Conservation (phyloP, 2,888 invertebrate genomes). For the Uloborus plumipes region DNA sequence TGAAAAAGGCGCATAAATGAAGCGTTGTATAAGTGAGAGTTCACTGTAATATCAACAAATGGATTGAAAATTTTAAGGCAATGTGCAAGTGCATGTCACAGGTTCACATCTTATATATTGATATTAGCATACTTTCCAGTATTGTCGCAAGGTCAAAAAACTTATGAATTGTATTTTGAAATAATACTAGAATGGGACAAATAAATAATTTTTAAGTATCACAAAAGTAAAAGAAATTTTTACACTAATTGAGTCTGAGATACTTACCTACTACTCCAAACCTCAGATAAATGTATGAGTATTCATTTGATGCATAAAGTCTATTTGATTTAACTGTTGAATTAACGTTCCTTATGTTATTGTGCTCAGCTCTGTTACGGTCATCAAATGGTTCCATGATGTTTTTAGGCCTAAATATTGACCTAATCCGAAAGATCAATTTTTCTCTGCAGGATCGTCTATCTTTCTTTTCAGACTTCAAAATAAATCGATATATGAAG, state of each 20-base stretch:
- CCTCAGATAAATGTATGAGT: slow-evolving; percentile 90
- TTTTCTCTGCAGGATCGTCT: slow-evolving; percentile 10
- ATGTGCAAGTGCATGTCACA: too few relatives aligned
- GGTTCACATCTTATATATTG: too few relatives aligned
- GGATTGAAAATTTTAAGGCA: too few relatives aligned
- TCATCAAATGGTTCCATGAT: slow-evolving; percentile 18
- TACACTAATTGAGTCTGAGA: not conserved
- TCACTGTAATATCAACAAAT: too few relatives aligned
- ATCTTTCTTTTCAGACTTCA: slow-evolving; percentile 61
- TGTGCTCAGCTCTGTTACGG: slow-evolving; percentile 10
- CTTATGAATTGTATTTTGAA: too few relatives aligned
- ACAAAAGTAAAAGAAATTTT: too few relatives aligned
- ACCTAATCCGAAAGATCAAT: slow-evolving; percentile 3
- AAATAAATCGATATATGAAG: slow-evolving; percentile 78
- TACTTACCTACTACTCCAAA: slow-evolving; percentile 89
- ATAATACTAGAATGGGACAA: too few relatives aligned
- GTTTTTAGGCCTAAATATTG: not conserved
- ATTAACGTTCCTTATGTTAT: slow-evolving; percentile 18
- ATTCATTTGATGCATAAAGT: slow-evolving; percentile 75
- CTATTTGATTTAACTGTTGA: slow-evolving; percentile 10
- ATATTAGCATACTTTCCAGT: too few relatives aligned
- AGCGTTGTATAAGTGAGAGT: too few relatives aligned
- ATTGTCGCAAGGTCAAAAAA: too few relatives aligned
- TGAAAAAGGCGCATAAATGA: too few relatives aligned
- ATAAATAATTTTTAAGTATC: too few relatives aligned